Evolutionary conservation across 2,888 invertebrate genomes (phyloP).

Genomic region (Drosophila parthenogenetica): DNA sequence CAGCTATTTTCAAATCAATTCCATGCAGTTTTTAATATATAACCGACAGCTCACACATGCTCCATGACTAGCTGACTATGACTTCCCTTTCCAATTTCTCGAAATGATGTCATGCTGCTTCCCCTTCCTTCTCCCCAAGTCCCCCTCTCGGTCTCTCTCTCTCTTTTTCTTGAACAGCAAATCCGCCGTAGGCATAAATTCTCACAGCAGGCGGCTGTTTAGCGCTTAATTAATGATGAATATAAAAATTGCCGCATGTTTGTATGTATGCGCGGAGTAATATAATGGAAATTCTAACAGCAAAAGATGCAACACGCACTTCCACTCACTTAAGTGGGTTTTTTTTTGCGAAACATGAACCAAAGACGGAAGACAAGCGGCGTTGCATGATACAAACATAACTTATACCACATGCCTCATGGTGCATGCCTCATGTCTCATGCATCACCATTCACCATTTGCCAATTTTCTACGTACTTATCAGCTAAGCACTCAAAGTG

Average conservation of each 20-base stretch:
- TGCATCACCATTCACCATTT: constrained; percentile 43
- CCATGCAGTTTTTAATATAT: constrained; percentile 77
- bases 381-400: constrained; percentile 19
- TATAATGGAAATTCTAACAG: constrained; percentile 60
- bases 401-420: constrained; percentile 1
- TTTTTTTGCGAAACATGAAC: constrained; percentile 4
- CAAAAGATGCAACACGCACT: constrained; percentile 59
- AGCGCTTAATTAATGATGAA: constrained; percentile 82
- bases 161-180: constrained; percentile 11
- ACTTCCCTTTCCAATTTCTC: constrained; percentile 70
- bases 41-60: constrained; percentile 29
- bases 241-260: constrained; percentile 77
- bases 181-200: constrained; percentile 61
- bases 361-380: constrained; percentile 2
- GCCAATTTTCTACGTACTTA: constrained; percentile 27
- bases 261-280: constrained; percentile 15
- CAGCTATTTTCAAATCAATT: constrained; percentile 79
- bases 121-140: constrained; percentile 16
- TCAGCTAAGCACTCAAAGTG: background rate
- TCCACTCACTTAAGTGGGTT: constrained; percentile 42
- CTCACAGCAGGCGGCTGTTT: constrained; percentile 76
- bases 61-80: constrained; percentile 38
- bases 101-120: constrained; percentile 78
- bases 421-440: constrained; percentile 1
- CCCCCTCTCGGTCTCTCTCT: constrained; percentile 3